A percentile compares a stretch with the other conserved stretches of the same genome.
These are phyloP conservation scores for Atopsyche davidsoni DNA, from an alignment of 1,140 invertebrate species.

Conservation along the genomic window DNA sequence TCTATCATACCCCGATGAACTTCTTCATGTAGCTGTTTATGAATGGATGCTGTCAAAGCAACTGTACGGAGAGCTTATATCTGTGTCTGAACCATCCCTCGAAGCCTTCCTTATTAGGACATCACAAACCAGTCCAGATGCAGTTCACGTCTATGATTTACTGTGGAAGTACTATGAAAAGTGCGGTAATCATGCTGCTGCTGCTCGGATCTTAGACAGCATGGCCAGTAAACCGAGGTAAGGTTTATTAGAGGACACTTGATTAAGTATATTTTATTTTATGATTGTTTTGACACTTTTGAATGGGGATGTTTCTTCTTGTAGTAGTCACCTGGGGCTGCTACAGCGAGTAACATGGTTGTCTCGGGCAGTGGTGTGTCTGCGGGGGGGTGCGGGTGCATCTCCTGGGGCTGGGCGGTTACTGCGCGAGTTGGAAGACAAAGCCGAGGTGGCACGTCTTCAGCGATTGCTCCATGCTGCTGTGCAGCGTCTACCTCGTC, in stretches of 20 bases:
- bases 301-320: conserved; percentile 23
- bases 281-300: conserved; percentile 7
- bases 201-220: conserved; percentile 85
- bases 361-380: conserved; percentile 90
- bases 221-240: conserved; percentile 79
- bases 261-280: conserved; percentile 2
- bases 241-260: too few species aligned
- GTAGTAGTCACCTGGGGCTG: conserved; percentile 56
- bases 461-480: conserved; percentile 67
- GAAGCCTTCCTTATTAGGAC: conserved; percentile 71
- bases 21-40: conserved; percentile 86
- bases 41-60: conserved; percentile 83
- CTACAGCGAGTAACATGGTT: conserved; percentile 82
- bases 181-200: conserved; percentile 83
- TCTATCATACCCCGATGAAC: conserved; percentile 64
- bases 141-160: conserved; percentile 71
- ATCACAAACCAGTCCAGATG: conserved; percentile 46
- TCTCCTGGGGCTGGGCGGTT: conserved; percentile 77
- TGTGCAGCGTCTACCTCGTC: conserved; percentile 48
- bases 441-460: conserved; percentile 81
- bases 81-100: conserved; percentile 71
- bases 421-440: conserved; percentile 88
- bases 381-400: conserved; percentile 78
- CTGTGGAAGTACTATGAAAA: conserved; percentile 96
- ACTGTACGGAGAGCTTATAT: conserved; percentile 68